Evolutionary conservation across 2,113 vertebrate species (phyloP).

Genomic region (Syngnathus floridae): DNA sequence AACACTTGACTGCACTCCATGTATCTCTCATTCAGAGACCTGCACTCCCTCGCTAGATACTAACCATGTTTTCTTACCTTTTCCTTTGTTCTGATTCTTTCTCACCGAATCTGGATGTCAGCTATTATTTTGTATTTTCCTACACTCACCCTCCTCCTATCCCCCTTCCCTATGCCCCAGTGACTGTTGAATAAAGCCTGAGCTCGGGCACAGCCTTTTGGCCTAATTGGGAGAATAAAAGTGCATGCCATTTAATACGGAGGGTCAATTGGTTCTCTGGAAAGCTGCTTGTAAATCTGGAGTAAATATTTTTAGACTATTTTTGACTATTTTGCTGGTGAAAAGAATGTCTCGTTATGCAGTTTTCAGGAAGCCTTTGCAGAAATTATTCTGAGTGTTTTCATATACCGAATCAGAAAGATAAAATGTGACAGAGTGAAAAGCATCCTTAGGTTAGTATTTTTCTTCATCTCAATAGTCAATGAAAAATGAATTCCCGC

Average conservation of each 20-base stretch:
- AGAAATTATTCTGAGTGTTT: neutral
- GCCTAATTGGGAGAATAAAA: conserved; percentile 36
- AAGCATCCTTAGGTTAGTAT: neutral
- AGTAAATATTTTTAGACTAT: conserved; percentile 9
- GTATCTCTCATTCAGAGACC: conserved; percentile 10
- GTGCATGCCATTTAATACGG: conserved; percentile 30
- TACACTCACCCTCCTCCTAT: conserved; percentile 21
- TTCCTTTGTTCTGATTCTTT: conserved; percentile 4
- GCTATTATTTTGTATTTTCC: conserved; percentile 51
- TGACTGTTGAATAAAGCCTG: conserved; percentile 37
- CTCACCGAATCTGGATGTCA: conserved; percentile 24
- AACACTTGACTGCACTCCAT: conserved; percentile 16
- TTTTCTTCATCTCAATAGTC: neutral
- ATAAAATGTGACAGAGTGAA: neutral
- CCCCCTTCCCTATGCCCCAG: conserved; percentile 22
- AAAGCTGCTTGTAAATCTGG: conserved; percentile 14
- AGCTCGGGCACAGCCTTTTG: conserved; percentile 29
- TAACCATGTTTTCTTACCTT: conserved; percentile 8
- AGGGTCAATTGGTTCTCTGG: conserved; percentile 19
- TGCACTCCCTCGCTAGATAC: conserved; percentile 7
- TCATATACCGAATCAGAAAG: neutral
- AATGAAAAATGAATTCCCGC: neutral
- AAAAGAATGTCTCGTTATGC: conserved; percentile 2
- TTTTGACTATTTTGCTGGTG: neutral
- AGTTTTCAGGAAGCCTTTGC: neutral